Evolutionary conservation across 2,888 invertebrate species (phyloP).

Genomic region (Troides helena): DNA sequence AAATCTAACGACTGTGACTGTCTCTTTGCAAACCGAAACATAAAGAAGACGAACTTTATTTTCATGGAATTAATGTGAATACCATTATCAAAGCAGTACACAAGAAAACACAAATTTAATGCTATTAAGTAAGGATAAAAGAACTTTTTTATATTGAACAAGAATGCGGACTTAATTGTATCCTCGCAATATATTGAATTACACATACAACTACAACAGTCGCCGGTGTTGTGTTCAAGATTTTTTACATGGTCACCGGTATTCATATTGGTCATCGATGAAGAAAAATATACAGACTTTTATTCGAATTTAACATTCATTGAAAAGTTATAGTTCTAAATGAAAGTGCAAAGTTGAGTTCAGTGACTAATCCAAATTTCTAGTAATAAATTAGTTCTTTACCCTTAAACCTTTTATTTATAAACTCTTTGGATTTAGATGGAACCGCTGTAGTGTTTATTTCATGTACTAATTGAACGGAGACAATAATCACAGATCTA

Average conservation of each 20-base stretch:
- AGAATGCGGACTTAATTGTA: conserved; percentile 22
- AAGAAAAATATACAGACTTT: neutral
- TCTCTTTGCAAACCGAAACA: neutral
- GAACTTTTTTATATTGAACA: conserved; percentile 3
- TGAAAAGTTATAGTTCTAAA: too few species aligned
- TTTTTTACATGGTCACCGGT: neutral
- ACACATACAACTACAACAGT: neutral
- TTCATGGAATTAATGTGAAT: too few species aligned
- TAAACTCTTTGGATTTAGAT: too few species aligned
- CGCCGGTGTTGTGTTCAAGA: conserved; percentile 1
- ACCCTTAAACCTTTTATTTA: too few species aligned
- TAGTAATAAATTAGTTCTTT: too few species aligned
- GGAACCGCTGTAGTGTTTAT: too few species aligned
- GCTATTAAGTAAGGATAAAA: neutral
- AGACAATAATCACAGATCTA: too few species aligned
- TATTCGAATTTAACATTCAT: too few species aligned
- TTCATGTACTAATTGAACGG: too few species aligned
- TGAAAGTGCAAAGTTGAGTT: too few species aligned
- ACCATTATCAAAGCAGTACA: too few species aligned
- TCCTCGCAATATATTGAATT: conserved; percentile 15
- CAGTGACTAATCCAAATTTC: too few species aligned
- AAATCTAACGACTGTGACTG: neutral
- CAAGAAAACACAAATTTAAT: neutral
- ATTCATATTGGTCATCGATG: neutral
- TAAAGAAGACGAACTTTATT: neutral